phyloP scores from a whole-genome alignment of 2,797 vertebrate species.

The Onychomys arenicola region DNA sequence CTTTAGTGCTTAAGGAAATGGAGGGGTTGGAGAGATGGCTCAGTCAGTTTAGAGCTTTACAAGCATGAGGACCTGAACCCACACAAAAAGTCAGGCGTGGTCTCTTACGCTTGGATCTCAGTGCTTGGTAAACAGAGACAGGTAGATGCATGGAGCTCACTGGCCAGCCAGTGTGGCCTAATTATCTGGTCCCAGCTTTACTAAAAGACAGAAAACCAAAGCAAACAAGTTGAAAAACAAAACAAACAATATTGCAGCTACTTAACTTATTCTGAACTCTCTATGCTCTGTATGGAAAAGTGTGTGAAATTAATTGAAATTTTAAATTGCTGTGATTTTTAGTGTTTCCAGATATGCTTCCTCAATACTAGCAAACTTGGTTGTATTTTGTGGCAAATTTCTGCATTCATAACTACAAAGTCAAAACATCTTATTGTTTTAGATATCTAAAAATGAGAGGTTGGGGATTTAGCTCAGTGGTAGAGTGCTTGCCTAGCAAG shows the following conservation, averaged over 20 bases:
- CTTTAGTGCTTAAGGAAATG: not conserved
- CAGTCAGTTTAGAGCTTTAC: not conserved
- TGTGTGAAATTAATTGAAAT: not conserved
- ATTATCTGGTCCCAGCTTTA: not conserved
- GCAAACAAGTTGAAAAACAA: not conserved
- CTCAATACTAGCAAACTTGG: not conserved
- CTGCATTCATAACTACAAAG: not conserved
- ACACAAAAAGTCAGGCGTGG: too few relatives aligned
- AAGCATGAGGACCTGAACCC: too few relatives aligned
- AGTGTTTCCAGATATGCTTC: not conserved
- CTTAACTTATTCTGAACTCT: not conserved
- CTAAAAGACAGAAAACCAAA: not conserved
- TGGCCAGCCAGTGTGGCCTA: not conserved
- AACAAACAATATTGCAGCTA: not conserved
- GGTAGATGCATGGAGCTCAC: not conserved
- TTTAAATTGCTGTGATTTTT: constrained; percentile 12
- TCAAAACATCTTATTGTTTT: not conserved
- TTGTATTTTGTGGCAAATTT: constrained; percentile 2
- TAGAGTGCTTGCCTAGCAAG: too few relatives aligned
- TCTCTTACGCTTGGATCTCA: not conserved
- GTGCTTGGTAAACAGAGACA: not conserved
- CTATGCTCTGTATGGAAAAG: not conserved
- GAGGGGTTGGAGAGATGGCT: not conserved
- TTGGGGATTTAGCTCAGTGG: too few relatives aligned
- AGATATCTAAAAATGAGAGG: not conserved